Conservation (phyloP, 2,113 vertebrate species). For the Calyptommatus sinebrachiatus region DNA sequence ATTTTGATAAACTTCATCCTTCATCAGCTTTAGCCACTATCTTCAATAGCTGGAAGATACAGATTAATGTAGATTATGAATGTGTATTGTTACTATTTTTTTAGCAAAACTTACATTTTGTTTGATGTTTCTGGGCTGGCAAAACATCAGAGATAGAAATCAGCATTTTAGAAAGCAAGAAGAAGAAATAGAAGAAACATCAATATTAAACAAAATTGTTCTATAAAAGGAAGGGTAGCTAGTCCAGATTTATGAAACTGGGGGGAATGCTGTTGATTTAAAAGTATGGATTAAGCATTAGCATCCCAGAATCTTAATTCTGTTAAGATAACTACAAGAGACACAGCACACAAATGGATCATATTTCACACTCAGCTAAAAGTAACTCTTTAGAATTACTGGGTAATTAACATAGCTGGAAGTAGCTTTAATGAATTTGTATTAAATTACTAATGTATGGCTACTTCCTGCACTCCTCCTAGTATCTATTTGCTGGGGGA, state of each 20-base stretch:
- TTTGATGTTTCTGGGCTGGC: background rate
- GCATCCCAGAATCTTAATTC: slow-evolving; percentile 61
- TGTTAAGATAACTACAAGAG: slow-evolving; percentile 59
- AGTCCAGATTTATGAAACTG: background rate
- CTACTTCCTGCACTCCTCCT: slow-evolving; percentile 24
- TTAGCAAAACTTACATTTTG: background rate
- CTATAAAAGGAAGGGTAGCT: slow-evolving; percentile 16
- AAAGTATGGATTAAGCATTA: slow-evolving; percentile 49
- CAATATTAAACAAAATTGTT: slow-evolving; percentile 15
- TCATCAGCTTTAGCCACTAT: too few relatives aligned
- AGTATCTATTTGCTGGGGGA: slow-evolving; percentile 52
- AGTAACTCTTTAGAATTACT: slow-evolving; percentile 54
- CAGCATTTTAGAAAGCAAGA: background rate
- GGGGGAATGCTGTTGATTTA: slow-evolving; percentile 48
- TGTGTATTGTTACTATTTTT: too few relatives aligned
- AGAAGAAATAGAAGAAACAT: background rate
- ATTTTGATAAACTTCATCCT: too few relatives aligned
- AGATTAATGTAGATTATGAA: too few relatives aligned
- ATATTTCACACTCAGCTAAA: slow-evolving; percentile 63
- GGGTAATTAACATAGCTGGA: slow-evolving; percentile 57
- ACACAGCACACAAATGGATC: slow-evolving; percentile 51
- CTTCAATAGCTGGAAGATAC: too few relatives aligned
- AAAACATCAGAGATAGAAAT: slow-evolving; percentile 3
- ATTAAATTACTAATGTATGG: slow-evolving; percentile 57
- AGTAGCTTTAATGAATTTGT: slow-evolving; percentile 64